Conservation (phyloP, 2,888 invertebrate species). For the Caenorhabditis imperialis region DNA sequence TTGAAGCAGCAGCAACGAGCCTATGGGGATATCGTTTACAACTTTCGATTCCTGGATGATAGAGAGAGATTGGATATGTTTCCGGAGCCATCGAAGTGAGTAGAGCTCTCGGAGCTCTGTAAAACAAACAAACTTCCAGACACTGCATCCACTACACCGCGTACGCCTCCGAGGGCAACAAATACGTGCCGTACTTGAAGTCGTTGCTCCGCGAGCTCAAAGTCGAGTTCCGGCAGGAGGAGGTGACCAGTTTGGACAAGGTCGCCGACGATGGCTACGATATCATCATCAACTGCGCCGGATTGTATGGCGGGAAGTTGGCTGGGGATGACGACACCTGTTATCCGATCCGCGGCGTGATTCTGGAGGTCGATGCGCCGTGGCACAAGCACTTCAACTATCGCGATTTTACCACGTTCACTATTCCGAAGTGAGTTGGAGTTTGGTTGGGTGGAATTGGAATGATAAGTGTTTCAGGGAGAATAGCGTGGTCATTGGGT, state of each 20-base stretch:
- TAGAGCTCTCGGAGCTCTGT: not conserved
- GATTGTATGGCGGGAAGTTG: slow-evolving; percentile 79
- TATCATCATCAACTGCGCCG: slow-evolving; percentile 80
- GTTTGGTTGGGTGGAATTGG: not conserved
- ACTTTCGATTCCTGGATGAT: slow-evolving; percentile 66
- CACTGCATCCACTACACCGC: slow-evolving; percentile 74
- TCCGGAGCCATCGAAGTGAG: slow-evolving; percentile 64
- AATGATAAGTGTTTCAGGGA: slow-evolving; percentile 39
- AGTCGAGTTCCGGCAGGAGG: slow-evolving; percentile 53
- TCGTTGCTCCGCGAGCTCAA: slow-evolving; percentile 38
- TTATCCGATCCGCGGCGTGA: slow-evolving; percentile 75
- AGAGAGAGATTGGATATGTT: slow-evolving; percentile 61
- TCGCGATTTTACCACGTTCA: slow-evolving; percentile 66
- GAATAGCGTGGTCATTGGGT: slow-evolving; percentile 67
- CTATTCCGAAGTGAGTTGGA: slow-evolving; percentile 65
- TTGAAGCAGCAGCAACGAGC: slow-evolving; percentile 65
- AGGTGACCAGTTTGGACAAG: slow-evolving; percentile 58
- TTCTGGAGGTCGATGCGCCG: slow-evolving; percentile 83
- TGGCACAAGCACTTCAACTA: slow-evolving; percentile 91
- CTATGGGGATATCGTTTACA: slow-evolving; percentile 68
- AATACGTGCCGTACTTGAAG: slow-evolving; percentile 77
- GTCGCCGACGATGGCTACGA: slow-evolving; percentile 77
- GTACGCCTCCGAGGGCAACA: slow-evolving; percentile 73
- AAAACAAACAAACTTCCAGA: slow-evolving; percentile 48
- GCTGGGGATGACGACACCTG: slow-evolving; percentile 77